Conservation (phyloP, 2,888 invertebrate genomes). For the Steromphala cineraria region DNA sequence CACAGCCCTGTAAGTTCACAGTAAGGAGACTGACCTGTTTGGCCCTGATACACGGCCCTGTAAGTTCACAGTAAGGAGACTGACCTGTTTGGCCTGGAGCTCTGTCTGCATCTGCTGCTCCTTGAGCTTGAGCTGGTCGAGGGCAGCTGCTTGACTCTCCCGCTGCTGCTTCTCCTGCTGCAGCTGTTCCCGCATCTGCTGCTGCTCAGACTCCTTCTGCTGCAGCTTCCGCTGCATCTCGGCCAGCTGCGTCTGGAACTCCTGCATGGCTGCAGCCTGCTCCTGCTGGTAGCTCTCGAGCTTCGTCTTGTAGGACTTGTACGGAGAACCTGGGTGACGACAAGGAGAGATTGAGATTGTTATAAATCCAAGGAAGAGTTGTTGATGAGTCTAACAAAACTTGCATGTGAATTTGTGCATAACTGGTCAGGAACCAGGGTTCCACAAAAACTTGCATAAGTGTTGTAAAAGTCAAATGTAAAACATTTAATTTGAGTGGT, state of each 20-base stretch:
- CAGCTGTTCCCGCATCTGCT: slow-evolving; percentile 20
- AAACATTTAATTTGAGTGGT: background rate
- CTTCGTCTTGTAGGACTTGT: slow-evolving; percentile 44
- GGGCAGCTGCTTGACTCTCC: slow-evolving; percentile 45
- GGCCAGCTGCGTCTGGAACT: slow-evolving; percentile 23
- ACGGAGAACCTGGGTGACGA: slow-evolving; percentile 33
- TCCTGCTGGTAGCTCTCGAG: slow-evolving; percentile 46
- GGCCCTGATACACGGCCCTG: too few relatives aligned
- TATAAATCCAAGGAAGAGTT: too few relatives aligned
- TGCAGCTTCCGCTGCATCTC: slow-evolving; percentile 25
- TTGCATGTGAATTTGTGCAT: too few relatives aligned
- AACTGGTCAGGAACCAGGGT: too few relatives aligned
- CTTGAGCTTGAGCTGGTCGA: slow-evolving; percentile 42
- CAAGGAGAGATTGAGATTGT: background rate
- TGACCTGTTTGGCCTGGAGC: slow-evolving; percentile 49
- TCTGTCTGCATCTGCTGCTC: slow-evolving; percentile 49
- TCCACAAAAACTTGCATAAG: background rate
- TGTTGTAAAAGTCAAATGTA: background rate
- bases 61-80: too few relatives aligned
- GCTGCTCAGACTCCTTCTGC: slow-evolving; percentile 32
- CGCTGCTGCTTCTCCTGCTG: slow-evolving; percentile 29
- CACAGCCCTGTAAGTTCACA: too few relatives aligned
- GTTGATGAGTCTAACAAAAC: too few relatives aligned
- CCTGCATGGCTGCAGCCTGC: slow-evolving; percentile 42
- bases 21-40: too few relatives aligned